A percentile compares a stretch with the other conserved stretches of the same genome.
These are phyloP conservation scores for Cryptotis parvus DNA, from an alignment of 2,113 vertebrate species.

Conservation along the genomic window DNA sequence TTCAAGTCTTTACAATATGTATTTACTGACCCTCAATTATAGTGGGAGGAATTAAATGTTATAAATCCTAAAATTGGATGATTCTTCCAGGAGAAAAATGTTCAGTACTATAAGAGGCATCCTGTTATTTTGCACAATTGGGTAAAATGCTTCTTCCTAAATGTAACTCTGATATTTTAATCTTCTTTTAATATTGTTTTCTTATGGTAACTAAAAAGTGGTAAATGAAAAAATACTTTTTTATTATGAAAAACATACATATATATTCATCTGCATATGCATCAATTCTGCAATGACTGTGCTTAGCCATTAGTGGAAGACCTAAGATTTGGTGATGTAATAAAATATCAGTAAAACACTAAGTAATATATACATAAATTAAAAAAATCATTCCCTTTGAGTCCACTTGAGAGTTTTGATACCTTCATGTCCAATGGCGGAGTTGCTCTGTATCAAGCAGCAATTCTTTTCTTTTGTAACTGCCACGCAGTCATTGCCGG, in stretches of 20 bases:
- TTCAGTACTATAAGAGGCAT: no score
- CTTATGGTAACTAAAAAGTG: background rate
- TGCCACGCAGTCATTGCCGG: background rate
- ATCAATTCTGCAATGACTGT: background rate
- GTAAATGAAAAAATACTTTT: background rate
- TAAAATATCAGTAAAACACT: background rate
- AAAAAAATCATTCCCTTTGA: background rate
- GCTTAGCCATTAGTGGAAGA: background rate
- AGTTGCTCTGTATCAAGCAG: rapidly evolving
- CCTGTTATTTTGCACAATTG: background rate
- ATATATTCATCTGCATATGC: no score
- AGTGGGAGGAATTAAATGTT: background rate
- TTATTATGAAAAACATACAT: background rate
- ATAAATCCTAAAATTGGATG: background rate
- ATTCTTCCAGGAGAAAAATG: background rate
- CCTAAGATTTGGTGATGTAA: background rate
- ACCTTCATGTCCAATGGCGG: background rate
- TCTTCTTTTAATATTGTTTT: background rate
- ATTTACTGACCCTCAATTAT: background rate
- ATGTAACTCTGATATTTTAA: background rate
- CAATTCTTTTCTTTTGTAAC: background rate
- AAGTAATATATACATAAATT: background rate
- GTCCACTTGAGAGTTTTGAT: background rate
- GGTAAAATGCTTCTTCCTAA: background rate
- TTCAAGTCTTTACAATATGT: background rate